Evolutionary conservation across 2,888 invertebrate species (phyloP).

Genomic region (Apoda limacodes): DNA sequence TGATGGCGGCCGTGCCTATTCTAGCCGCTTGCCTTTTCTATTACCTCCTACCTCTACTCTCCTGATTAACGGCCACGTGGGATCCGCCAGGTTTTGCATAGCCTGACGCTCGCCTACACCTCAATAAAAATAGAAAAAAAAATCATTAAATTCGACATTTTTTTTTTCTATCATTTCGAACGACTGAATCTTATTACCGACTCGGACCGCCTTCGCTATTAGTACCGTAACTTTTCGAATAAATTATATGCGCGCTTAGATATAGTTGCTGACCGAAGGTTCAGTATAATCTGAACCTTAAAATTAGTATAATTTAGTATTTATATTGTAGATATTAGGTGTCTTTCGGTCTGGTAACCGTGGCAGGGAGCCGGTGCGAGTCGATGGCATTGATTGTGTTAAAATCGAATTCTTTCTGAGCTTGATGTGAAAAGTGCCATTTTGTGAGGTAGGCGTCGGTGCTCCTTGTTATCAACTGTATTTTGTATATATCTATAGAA

Average conservation of each 20-base stretch:
- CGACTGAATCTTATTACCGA: too few species aligned
- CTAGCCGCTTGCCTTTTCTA: slow-evolving; percentile 70
- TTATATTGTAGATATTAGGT: too few species aligned
- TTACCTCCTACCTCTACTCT: slow-evolving; percentile 68
- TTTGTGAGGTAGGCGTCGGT: slow-evolving; percentile 26
- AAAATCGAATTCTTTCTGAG: slow-evolving; percentile 19
- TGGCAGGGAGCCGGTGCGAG: slow-evolving; percentile 20
- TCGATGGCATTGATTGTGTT: slow-evolving; percentile 10
- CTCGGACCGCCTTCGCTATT: too few species aligned
- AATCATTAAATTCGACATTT: too few species aligned
- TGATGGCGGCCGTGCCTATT: slow-evolving; percentile 70
- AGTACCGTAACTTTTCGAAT: too few species aligned
- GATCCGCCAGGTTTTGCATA: slow-evolving; percentile 63
- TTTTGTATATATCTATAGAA: slow-evolving; percentile 41
- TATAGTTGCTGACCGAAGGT: too few species aligned
- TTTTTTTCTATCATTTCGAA: too few species aligned
- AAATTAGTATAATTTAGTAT: too few species aligned
- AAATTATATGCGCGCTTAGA: too few species aligned
- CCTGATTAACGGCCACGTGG: slow-evolving; percentile 73
- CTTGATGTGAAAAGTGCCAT: slow-evolving; percentile 47
- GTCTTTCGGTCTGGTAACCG: slow-evolving; percentile 25
- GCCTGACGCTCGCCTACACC: too few species aligned
- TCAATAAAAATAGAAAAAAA: too few species aligned
- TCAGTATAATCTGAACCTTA: too few species aligned
- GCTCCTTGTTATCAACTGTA: slow-evolving; percentile 43